Percentiles rank a stretch among this genome's conserved stretches.
These are phyloP conservation scores for Cheracebus regulus DNA, from an alignment of 2,797 vertebrate genomes.

Conservation along the genomic window DNA sequence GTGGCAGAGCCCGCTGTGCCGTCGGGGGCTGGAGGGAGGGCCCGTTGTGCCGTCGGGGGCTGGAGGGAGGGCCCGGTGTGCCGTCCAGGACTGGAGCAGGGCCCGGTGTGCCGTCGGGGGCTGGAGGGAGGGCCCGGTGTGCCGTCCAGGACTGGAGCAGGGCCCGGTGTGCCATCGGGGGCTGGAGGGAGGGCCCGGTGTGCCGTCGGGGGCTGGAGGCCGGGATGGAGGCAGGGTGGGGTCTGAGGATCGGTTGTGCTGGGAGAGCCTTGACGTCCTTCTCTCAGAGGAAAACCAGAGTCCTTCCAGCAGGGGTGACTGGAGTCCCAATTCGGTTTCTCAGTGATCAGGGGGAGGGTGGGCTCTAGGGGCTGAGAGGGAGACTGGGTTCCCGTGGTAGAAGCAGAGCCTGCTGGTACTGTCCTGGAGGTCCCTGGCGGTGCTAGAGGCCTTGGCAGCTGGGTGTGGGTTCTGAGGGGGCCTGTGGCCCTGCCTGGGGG, in stretches of 20 bases:
- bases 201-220: background rate
- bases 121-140: background rate
- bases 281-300: background rate
- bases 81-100: accelerated
- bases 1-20: background rate
- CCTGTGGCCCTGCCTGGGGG: background rate
- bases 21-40: background rate
- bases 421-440: background rate
- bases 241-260: background rate
- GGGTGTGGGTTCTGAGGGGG: accelerated
- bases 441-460: background rate
- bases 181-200: background rate
- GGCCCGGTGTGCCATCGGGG: too few relatives aligned
- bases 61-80: background rate
- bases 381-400: accelerated
- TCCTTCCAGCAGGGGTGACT: background rate
- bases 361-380: background rate
- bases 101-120: too few relatives aligned
- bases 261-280: too few relatives aligned
- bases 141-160: background rate
- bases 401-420: accelerated
- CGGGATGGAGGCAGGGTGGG: too few relatives aligned
- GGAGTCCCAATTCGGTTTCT: background rate
- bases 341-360: background rate
- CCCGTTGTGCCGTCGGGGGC: too few relatives aligned